Evolutionary conservation across 2,888 invertebrate species (phyloP).

Genomic region (Cephus runcator): DNA sequence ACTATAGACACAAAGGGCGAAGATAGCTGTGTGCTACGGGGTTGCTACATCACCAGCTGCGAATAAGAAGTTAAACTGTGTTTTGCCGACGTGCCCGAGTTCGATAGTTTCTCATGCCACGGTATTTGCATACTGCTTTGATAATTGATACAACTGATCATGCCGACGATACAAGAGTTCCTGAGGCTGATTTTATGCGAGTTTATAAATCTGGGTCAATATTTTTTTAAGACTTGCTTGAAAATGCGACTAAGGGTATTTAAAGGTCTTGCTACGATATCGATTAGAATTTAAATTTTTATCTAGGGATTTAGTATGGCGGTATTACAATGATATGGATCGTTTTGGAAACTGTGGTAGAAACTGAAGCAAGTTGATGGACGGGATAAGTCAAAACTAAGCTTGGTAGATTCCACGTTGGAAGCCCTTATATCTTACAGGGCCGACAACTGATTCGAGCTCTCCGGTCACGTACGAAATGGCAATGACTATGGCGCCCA

Average conservation of each 20-base stretch:
- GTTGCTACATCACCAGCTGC: slow-evolving; percentile 6
- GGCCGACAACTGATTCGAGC: slow-evolving; percentile 3
- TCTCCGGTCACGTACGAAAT: slow-evolving; percentile 5
- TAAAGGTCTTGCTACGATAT: background rate
- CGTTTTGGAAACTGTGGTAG: background rate
- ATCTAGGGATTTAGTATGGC: background rate
- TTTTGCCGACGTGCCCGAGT: slow-evolving; percentile 12
- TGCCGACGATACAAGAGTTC: background rate
- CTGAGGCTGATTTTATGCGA: background rate
- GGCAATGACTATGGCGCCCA: background rate
- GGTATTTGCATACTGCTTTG: background rate
- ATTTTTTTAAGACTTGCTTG: background rate
- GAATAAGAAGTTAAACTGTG: slow-evolving; percentile 11
- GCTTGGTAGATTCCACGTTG: background rate
- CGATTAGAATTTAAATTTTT: background rate
- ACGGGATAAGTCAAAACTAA: background rate
- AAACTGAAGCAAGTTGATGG: background rate
- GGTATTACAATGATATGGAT: background rate
- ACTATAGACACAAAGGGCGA: slow-evolving; percentile 8
- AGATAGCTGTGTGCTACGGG: slow-evolving; percentile 5
- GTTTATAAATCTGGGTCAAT: background rate
- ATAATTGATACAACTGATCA: background rate
- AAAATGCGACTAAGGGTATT: background rate
- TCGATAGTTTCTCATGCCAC: background rate
- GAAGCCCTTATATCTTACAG: background rate